Percentiles rank a stretch among this genome's conserved stretches.
These are phyloP conservation scores for Halichoeres trimaculatus DNA, from an alignment of 2,113 vertebrate species.

Conservation along the genomic window DNA sequence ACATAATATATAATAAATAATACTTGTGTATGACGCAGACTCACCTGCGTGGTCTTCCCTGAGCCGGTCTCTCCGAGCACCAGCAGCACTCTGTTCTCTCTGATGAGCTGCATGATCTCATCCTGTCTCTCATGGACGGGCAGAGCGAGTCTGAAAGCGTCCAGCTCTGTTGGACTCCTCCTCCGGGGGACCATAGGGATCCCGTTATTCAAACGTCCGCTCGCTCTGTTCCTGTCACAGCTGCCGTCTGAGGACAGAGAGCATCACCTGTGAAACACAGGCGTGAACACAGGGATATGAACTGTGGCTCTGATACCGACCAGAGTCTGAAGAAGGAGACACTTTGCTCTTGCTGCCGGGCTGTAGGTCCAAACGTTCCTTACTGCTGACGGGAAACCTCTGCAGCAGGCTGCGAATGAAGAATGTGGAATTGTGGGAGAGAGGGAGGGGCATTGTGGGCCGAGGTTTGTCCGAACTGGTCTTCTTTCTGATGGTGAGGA, in stretches of 20 bases:
- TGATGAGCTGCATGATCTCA: slow-evolving; percentile 90
- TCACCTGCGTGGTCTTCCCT: slow-evolving; percentile 97
- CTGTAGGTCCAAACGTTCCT: slow-evolving; percentile 88
- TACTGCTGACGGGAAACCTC: slow-evolving; percentile 89
- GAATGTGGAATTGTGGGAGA: slow-evolving; percentile 84
- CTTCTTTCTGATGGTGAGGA: slow-evolving; percentile 91
- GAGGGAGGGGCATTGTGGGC: slow-evolving; percentile 84
- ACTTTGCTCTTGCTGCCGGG: slow-evolving; percentile 83
- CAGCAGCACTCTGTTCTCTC: slow-evolving; percentile 90
- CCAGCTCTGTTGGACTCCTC: slow-evolving; percentile 88
- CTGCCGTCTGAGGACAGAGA: slow-evolving; percentile 68
- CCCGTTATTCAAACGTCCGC: slow-evolving; percentile 87
- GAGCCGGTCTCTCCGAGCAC: slow-evolving; percentile 96
- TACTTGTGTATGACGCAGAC: neutral
- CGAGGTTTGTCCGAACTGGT: slow-evolving; percentile 80
- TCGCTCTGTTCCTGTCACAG: slow-evolving; percentile 85
- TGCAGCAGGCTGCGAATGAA: slow-evolving; percentile 84
- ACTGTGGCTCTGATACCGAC: slow-evolving; percentile 70
- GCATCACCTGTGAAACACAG: neutral
- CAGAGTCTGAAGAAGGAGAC: slow-evolving; percentile 78
- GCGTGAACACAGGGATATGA: too few relatives aligned
- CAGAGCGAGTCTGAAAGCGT: slow-evolving; percentile 88
- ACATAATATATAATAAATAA: too few relatives aligned
- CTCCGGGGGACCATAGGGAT: slow-evolving; percentile 90
- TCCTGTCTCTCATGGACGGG: slow-evolving; percentile 89